These are phyloP conservation scores for Neuroterus valhalla DNA, from an alignment of 1,140 invertebrate genomes.

Conservation along the genomic window DNA sequence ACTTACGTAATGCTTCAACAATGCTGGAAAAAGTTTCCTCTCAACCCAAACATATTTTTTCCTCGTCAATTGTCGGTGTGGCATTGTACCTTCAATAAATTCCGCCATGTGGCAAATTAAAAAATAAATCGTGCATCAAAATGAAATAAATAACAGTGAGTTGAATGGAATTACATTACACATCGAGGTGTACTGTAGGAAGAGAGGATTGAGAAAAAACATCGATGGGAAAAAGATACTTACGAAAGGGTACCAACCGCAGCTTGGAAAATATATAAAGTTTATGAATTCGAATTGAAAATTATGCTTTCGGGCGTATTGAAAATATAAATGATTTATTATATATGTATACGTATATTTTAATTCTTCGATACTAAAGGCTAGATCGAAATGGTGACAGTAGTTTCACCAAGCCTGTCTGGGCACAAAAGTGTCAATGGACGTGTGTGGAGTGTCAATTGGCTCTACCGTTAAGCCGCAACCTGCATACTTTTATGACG, in stretches of 20 bases:
- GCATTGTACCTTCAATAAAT: too few species aligned
- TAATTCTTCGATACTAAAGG: not conserved
- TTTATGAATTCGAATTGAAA: not conserved
- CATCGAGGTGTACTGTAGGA: not conserved
- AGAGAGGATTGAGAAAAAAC: not conserved
- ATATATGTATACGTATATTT: not conserved
- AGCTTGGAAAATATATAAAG: conserved; percentile 58
- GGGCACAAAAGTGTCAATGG: not conserved
- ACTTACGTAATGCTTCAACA: not conserved
- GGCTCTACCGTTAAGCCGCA: conserved; percentile 2
- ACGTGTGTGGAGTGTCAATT: conserved; percentile 21
- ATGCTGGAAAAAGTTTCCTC: too few species aligned
- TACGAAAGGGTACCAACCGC: conserved; percentile 52
- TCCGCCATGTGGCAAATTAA: too few species aligned
- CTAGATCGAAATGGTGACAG: not conserved
- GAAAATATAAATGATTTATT: not conserved
- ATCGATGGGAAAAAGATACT: conserved; percentile 44
- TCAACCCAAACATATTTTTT: too few species aligned
- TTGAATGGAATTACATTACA: too few species aligned
- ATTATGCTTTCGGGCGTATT: not conserved
- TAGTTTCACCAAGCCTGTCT: not conserved
- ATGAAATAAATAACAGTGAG: too few species aligned
- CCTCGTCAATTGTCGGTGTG: too few species aligned
- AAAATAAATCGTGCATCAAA: too few species aligned
- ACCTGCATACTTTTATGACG: conserved; percentile 5